Conservation (phyloP, 1,140 invertebrate genomes). For the Stegodyphus mimosarum region DNA sequence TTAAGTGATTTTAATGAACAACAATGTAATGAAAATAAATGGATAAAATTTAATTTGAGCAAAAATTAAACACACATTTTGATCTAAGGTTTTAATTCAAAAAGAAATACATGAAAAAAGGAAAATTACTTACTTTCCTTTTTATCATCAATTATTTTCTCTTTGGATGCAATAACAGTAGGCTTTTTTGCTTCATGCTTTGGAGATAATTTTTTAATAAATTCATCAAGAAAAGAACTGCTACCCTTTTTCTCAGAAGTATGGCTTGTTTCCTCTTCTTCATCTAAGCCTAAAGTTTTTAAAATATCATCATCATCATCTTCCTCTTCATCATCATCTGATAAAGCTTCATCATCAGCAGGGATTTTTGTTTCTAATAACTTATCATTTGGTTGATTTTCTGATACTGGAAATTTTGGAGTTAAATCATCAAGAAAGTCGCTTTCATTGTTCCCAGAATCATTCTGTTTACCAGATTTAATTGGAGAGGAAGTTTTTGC, state of each 20-base stretch:
- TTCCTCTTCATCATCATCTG: not conserved
- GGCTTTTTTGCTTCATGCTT: conserved; percentile 13
- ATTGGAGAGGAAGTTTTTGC: not conserved
- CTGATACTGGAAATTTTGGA: too few species aligned
- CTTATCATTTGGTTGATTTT: too few species aligned
- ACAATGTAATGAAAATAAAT: too few species aligned
- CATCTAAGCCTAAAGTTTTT: conserved; percentile 24
- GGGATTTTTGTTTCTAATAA: too few species aligned
- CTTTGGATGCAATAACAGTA: not conserved
- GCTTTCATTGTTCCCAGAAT: not conserved
- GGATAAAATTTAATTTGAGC: too few species aligned
- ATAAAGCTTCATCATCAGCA: too few species aligned
- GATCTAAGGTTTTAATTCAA: too few species aligned
- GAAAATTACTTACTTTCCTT: too few species aligned
- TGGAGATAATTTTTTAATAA: conserved; percentile 42
- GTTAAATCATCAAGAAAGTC: conserved; percentile 3
- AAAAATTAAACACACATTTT: too few species aligned
- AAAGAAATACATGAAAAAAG: too few species aligned
- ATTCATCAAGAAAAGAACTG: conserved; percentile 42
- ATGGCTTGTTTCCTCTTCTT: not conserved
- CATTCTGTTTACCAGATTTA: conserved; percentile 1
- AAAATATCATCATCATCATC: conserved; percentile 42
- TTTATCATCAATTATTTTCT: too few species aligned
- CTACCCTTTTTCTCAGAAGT: conserved; percentile 1
- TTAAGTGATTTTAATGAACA: too few species aligned